phyloP scores from a whole-genome alignment of 2,113 vertebrate species.

The Aldabrachelys gigantea region DNA sequence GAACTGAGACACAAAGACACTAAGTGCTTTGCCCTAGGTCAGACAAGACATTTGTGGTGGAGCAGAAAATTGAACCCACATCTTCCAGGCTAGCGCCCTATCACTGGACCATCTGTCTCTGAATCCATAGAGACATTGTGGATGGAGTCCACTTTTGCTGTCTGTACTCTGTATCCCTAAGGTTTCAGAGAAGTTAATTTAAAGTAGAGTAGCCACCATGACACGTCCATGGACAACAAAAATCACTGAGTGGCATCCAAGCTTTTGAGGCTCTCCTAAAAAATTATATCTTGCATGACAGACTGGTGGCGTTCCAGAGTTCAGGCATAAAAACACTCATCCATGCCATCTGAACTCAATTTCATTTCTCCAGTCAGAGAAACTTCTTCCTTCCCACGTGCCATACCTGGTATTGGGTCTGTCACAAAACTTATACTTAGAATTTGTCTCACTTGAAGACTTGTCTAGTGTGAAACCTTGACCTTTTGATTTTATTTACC shows the following conservation, averaged over 20 bases:
- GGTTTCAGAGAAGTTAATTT: not conserved
- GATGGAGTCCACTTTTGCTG: not conserved
- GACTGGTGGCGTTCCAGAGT: not conserved
- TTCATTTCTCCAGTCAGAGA: not conserved
- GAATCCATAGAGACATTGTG: not conserved
- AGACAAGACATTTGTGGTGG: not conserved
- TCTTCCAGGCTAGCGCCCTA: not conserved
- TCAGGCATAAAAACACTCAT: not conserved
- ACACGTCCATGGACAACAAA: not conserved
- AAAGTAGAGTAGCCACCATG: not conserved
- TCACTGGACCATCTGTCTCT: not conserved
- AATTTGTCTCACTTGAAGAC: not conserved
- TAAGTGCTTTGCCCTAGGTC: not conserved
- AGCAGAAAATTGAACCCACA: not conserved
- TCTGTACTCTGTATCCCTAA: not conserved
- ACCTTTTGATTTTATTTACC: not conserved
- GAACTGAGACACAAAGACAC: not conserved
- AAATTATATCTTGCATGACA: not conserved
- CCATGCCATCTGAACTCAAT: not conserved
- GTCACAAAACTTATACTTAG: not conserved
- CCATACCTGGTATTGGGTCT: not conserved
- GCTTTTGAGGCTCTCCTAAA: not conserved
- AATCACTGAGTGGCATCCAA: fast-evolving
- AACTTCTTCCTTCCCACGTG: not conserved
- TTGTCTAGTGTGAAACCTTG: not conserved